Evolutionary conservation across 2,113 vertebrate genomes (phyloP), one percentile per base, ranked within the genome.

Genomic region (Pseudopipra pipra): DNA sequence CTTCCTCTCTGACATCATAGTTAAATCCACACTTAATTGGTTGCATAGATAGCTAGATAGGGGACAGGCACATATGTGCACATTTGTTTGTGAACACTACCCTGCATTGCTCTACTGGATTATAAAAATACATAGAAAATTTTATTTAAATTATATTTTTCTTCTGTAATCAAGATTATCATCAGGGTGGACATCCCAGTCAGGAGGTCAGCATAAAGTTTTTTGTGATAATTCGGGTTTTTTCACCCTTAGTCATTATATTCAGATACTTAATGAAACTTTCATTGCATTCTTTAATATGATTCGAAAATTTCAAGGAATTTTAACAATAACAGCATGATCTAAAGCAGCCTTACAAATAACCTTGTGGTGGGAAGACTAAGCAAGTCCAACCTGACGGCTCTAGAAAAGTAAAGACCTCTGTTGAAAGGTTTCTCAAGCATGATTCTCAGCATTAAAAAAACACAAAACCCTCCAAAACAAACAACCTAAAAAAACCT

Each of bases 81-180:
- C 2, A 1, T 56, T 14, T 22, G 8, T 27, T 66, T 30, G 21
- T 37, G 27, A 62, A 6, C 44, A 62, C 6, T 46, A 21, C 9
- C 5, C 14, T 43, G 22, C 0, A 0, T 33, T 46, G n/a, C 14
- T 46, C 14, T 76, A 22, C 8, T 47, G 18, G 5, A 37, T 65
- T 65, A n/a, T 25, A 86, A 43, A 6, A 81, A 58, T 16, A 3
- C 22, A 81, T 23, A 68, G 10, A 5, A 8, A 81, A 54, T 81
- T 83, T 72, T 46, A 51, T 11, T 35, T 52, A 35, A 52, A 47
- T 37, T 41, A 35, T 9, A 23, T 24, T 52, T 74, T 63, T 13
- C 37, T 63, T 79, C 43, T 58, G 7, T 56, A 73, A 56, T 51
- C 19, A 78, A 58, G 33, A 25, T 37, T 25, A 47, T 74, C 14